Conservation (phyloP, 2,888 invertebrate species). For the Heliconius cydno region DNA sequence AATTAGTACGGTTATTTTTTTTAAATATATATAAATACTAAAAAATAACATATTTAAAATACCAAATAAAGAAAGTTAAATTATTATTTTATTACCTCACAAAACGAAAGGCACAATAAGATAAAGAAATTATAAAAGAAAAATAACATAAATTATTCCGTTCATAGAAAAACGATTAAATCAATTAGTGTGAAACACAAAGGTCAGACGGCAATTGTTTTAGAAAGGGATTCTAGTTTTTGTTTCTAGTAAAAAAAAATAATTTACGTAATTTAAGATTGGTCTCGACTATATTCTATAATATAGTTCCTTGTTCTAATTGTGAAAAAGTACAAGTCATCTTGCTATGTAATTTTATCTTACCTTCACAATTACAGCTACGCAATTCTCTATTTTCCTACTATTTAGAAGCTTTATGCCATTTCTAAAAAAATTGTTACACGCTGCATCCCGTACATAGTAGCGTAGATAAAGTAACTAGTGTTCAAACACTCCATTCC, state of each 20-base stretch:
- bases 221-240: constrained; percentile 27
- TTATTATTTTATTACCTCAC: background rate
- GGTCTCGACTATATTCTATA: background rate
- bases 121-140: background rate
- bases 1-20: too few species aligned
- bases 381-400: too few species aligned
- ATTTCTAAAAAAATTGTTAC: too few species aligned
- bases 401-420: too few species aligned
- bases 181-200: constrained; percentile 30
- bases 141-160: constrained; percentile 3
- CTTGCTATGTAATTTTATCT: background rate
- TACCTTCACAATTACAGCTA: too few species aligned
- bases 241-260: constrained; percentile 27
- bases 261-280: constrained; percentile 27
- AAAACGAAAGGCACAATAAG: background rate
- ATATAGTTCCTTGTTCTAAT: constrained; percentile 13
- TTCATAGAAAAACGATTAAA: constrained; percentile 4
- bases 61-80: background rate
- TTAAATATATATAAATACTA: too few species aligned
- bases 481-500: too few species aligned
- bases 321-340: constrained; percentile 6
- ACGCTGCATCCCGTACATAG: too few species aligned
- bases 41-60: too few species aligned
- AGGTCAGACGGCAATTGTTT: constrained; percentile 41
- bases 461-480: too few species aligned